Conservation (phyloP, 2,888 invertebrate species). For the Andrena hattorfiana region DNA sequence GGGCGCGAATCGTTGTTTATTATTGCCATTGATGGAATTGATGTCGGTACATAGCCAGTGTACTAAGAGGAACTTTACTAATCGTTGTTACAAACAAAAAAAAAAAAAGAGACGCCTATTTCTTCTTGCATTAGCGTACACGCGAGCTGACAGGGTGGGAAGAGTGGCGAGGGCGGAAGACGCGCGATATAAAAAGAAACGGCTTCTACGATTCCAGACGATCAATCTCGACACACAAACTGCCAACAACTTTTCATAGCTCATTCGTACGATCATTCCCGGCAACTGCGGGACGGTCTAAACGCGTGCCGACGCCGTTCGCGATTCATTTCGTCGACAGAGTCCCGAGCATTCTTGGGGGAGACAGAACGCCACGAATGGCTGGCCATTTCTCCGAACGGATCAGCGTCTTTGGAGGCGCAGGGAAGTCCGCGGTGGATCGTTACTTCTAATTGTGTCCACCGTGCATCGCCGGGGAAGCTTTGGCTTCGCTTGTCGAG, state of each 20-base stretch:
- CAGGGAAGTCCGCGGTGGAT: background rate
- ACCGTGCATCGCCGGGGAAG: background rate
- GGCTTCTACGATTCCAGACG: constrained; percentile 32
- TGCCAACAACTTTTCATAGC: constrained; percentile 59
- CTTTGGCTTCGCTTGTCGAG: background rate
- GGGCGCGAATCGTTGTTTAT: constrained; percentile 72
- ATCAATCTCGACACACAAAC: constrained; percentile 54
- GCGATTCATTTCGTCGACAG: background rate
- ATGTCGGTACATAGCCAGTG: constrained; percentile 76
- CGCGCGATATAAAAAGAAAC: background rate
- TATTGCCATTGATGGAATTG: constrained; percentile 83
- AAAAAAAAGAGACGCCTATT: constrained; percentile 36
- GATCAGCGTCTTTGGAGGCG: too few species aligned
- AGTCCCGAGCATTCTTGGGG: too few species aligned
- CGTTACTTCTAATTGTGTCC: constrained; percentile 5
- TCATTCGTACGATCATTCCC: constrained; percentile 37
- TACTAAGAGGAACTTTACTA: constrained; percentile 67
- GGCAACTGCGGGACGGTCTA: constrained; percentile 6
- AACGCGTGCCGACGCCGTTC: background rate
- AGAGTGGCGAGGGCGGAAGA: background rate
- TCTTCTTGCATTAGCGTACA: constrained; percentile 50
- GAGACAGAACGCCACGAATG: too few species aligned
- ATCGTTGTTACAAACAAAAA: constrained; percentile 38
- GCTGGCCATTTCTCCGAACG: too few species aligned
- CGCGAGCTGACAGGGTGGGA: constrained; percentile 10